Conservation (phyloP, 1,140 invertebrate genomes). For the Sycobia sp. region DNA sequence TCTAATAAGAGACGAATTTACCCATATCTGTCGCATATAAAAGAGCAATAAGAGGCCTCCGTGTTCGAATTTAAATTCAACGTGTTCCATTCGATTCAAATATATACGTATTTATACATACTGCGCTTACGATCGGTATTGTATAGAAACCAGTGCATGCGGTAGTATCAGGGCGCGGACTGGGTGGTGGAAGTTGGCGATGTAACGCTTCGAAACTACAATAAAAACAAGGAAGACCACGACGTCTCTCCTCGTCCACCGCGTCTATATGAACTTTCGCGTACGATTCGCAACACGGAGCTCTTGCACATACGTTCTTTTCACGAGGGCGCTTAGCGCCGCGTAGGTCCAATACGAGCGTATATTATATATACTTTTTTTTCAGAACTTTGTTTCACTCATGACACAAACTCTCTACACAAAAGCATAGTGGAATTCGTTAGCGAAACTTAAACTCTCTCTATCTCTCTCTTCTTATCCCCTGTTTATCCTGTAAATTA, state of each 20-base stretch:
- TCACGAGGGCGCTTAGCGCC: background rate
- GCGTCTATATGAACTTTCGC: background rate
- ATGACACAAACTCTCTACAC: slow-evolving; percentile 44
- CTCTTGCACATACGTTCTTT: too few species aligned
- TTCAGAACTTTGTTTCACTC: slow-evolving; percentile 54
- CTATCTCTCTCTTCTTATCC: slow-evolving; percentile 25
- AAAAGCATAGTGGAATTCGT: slow-evolving; percentile 53
- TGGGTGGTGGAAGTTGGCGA: background rate
- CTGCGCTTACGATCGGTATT: too few species aligned
- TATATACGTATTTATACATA: too few species aligned
- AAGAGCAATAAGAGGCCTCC: too few species aligned
- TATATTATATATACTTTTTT: too few species aligned
- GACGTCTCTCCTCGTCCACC: background rate
- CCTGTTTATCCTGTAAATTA: slow-evolving; percentile 46
- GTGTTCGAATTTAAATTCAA: slow-evolving; percentile 20
- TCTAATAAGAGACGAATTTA: too few species aligned
- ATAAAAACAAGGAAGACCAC: too few species aligned
- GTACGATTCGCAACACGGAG: slow-evolving; percentile 22
- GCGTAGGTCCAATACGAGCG: slow-evolving; percentile 35
- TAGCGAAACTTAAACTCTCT: slow-evolving; percentile 49
- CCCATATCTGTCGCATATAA: slow-evolving; percentile 5
- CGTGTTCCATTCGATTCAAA: too few species aligned
- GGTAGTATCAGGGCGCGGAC: too few species aligned
- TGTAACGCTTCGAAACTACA: slow-evolving; percentile 20
- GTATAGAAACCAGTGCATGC: too few species aligned